These are phyloP conservation scores for Cyrtorhinus lividipennis DNA, from an alignment of 1,140 invertebrate genomes.

Conservation along the genomic window DNA sequence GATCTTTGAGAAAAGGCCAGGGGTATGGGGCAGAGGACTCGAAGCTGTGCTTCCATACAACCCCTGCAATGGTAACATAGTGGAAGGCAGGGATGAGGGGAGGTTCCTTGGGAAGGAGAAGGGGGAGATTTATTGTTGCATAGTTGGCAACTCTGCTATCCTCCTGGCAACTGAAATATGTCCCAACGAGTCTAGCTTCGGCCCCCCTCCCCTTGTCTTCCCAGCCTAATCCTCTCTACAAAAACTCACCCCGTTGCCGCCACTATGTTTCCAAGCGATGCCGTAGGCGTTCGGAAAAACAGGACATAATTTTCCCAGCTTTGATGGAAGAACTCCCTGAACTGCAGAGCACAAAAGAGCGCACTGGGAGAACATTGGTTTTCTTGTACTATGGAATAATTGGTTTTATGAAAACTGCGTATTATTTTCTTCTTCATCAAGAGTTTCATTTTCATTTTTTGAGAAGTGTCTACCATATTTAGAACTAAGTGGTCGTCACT, in stretches of 20 bases:
- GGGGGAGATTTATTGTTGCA: conserved; percentile 1
- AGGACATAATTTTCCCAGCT: background rate
- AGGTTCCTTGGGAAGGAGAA: no score
- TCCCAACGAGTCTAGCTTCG: background rate
- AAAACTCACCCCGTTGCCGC: background rate
- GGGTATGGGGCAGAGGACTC: no score
- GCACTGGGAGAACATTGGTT: no score
- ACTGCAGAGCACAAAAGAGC: no score
- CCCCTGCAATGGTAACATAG: background rate
- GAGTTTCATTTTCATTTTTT: no score
- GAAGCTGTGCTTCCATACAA: background rate
- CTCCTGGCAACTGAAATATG: conserved; percentile 6
- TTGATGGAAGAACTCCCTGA: no score
- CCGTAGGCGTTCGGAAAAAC: background rate
- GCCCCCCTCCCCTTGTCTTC: background rate
- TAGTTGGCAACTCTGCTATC: conserved; percentile 9
- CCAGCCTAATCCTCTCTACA: no score
- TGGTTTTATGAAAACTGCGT: no score
- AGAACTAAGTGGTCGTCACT: no score
- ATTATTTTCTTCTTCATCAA: no score
- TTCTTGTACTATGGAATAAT: no score
- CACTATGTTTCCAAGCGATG: background rate
- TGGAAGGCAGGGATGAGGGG: background rate
- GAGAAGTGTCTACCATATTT: no score
- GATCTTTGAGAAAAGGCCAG: background rate